Evolutionary conservation across 2,797 vertebrate genomes (phyloP).

Genomic region (Pteropus rufus): DNA sequence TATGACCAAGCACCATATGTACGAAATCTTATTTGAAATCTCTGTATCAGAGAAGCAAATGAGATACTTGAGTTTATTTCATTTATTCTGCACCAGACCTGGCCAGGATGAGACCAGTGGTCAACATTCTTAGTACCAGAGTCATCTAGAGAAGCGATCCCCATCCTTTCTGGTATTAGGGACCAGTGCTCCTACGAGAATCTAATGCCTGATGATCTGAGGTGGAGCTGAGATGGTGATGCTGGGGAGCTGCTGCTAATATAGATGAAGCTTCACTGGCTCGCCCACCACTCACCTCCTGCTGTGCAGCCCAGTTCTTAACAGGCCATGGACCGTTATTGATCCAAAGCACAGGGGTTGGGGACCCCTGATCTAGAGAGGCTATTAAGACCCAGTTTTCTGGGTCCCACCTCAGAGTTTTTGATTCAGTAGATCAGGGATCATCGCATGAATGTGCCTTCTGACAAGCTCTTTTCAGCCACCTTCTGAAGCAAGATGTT

Average conservation of each 20-base stretch:
- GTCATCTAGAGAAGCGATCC: neutral
- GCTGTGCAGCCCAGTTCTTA: too few species aligned
- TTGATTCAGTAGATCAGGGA: neutral
- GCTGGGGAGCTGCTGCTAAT: too few species aligned
- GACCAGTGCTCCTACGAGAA: too few species aligned
- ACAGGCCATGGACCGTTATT: too few species aligned
- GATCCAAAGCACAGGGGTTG: too few species aligned
- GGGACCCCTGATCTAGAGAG: too few species aligned
- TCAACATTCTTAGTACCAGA: neutral
- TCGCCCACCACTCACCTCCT: too few species aligned
- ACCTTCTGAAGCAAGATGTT: neutral
- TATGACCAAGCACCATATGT: neutral
- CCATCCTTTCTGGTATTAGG: too few species aligned
- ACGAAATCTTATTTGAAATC: neutral
- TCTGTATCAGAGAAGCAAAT: neutral
- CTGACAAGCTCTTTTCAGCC: neutral
- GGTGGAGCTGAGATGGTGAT: too few species aligned
- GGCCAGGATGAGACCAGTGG: neutral
- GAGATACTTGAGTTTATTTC: neutral
- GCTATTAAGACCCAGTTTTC: neutral
- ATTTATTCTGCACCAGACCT: neutral
- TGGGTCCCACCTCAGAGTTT: neutral
- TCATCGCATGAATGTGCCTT: neutral
- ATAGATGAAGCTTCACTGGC: too few species aligned
- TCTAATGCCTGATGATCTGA: too few species aligned